Conservation (phyloP, 2,888 invertebrate species). For the Theretra japonica region DNA sequence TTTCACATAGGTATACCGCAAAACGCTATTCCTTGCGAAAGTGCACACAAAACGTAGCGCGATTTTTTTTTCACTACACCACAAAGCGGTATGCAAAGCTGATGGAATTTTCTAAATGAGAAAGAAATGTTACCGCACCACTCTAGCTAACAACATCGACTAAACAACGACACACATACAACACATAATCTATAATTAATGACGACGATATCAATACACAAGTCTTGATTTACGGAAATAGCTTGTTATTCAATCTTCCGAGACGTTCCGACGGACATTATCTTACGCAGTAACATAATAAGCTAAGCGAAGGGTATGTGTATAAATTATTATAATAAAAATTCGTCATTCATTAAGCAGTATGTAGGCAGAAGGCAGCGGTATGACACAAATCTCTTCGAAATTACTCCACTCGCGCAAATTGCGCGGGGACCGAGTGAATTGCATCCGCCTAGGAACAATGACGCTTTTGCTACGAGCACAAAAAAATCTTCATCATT, state of each 20-base stretch:
- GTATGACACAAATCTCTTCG: slow-evolving; percentile 70
- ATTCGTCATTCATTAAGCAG: slow-evolving; percentile 54
- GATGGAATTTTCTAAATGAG: not conserved
- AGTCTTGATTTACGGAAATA: slow-evolving; percentile 55
- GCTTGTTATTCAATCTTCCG: slow-evolving; percentile 52
- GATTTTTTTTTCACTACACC: not conserved
- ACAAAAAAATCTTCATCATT: slow-evolving; percentile 71
- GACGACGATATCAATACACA: slow-evolving; percentile 47
- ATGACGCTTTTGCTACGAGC: slow-evolving; percentile 75
- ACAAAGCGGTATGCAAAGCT: not conserved
- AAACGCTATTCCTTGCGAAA: not conserved
- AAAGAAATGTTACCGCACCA: slow-evolving; percentile 9
- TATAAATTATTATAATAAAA: slow-evolving; percentile 32
- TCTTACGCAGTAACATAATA: slow-evolving; percentile 31
- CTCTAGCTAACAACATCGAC: slow-evolving; percentile 38
- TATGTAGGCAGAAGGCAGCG: slow-evolving; percentile 34
- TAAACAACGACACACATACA: slow-evolving; percentile 34
- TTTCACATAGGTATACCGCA: not conserved
- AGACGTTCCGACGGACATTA: slow-evolving; percentile 52
- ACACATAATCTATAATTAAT: slow-evolving; percentile 40
- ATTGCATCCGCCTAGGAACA: slow-evolving; percentile 83
- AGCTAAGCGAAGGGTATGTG: slow-evolving; percentile 11
- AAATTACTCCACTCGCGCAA: slow-evolving; percentile 80
- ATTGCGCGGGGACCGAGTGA: slow-evolving; percentile 80
- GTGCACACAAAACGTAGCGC: not conserved